Evolutionary conservation across 2,113 vertebrate genomes (phyloP), one percentile per base, ranked within the genome.

Genomic region (Gobiocypris rarus): DNA sequence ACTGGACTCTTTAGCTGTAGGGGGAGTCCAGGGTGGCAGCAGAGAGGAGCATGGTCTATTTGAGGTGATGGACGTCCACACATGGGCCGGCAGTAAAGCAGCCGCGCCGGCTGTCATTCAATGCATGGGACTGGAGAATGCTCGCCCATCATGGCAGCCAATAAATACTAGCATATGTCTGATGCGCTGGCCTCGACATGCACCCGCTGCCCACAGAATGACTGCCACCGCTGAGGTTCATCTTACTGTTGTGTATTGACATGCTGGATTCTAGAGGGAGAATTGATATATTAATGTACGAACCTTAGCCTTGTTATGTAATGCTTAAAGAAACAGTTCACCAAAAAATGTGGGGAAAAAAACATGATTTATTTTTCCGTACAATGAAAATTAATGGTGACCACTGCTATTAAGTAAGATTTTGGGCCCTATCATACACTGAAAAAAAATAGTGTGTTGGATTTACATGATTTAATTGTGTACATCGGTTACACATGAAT

Each of bases 51-150:
- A 10, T 54, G 81, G 88, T 34, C 50, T 84, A 83, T 86, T 74
- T 83, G 24, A 86, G 83, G 50, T 94, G 94, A 95, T 87, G 91
- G 95, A 95, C 94, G 0, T 87, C 88, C 90, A 93, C 95, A 94
- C 79, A 71, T 94, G 93, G 89, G 82, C 73, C 82, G 83, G 84
- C 81, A 75, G 13, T 78, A 43, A 79, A 86, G 85, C 87, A 83
- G 83, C 34, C 71, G 69, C 79, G 87, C 81, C 87, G 88, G 86
- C 89, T 83, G 82, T 94, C 85, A 88, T 88, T 91, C 89, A 86
- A 81, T 10, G 17, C 85, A 79, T 56, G 28, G 82, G 85, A 87
- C 9, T 89, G 89, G 88, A 81, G 48, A 78, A 88, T 85, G 87
- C 84, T 83, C 81, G 75, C 65, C 50, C 22, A 59, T 70, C 59